phyloP scores from a whole-genome alignment of 2,113 vertebrate species.

The Martes martes region DNA sequence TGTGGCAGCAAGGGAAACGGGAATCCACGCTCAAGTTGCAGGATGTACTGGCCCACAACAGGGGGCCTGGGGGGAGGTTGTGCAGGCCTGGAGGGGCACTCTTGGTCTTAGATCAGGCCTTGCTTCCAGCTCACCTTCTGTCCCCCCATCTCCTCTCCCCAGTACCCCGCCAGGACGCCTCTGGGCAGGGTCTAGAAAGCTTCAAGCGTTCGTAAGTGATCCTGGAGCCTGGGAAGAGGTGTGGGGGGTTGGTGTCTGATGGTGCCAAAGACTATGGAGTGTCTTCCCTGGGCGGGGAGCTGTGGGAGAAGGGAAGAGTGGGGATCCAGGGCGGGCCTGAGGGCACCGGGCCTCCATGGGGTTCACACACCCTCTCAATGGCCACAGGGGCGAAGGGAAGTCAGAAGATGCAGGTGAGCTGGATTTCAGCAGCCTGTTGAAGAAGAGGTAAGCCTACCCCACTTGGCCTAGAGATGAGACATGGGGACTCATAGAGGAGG shows the following conservation, averaged over 20 bases:
- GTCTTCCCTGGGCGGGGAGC: background rate
- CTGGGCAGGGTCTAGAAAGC: conserved; percentile 85
- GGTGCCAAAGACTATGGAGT: background rate
- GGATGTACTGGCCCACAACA: background rate
- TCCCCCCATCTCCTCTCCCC: conserved; percentile 60
- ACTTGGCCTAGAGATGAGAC: background rate
- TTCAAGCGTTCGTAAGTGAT: conserved; percentile 91
- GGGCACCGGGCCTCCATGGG: background rate
- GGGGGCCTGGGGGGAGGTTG: background rate
- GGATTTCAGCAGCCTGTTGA: conserved; percentile 92
- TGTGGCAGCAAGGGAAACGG: rapidly evolving
- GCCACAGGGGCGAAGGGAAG: conserved; percentile 82
- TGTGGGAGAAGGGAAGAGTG: background rate
- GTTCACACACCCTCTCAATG: background rate
- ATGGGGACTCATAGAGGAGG: background rate
- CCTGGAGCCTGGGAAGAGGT: background rate
- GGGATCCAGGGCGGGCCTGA: background rate
- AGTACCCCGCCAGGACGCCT: conserved; percentile 82
- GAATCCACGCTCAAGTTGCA: background rate
- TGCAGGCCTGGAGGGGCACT: background rate
- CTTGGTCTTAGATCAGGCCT: background rate
- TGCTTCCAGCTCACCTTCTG: background rate
- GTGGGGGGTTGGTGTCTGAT: background rate
- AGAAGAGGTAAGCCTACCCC: conserved; percentile 86
- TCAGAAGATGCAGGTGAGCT: conserved; percentile 88